Conservation (phyloP, 2,888 invertebrate species). For the Zeuzera pyrina region DNA sequence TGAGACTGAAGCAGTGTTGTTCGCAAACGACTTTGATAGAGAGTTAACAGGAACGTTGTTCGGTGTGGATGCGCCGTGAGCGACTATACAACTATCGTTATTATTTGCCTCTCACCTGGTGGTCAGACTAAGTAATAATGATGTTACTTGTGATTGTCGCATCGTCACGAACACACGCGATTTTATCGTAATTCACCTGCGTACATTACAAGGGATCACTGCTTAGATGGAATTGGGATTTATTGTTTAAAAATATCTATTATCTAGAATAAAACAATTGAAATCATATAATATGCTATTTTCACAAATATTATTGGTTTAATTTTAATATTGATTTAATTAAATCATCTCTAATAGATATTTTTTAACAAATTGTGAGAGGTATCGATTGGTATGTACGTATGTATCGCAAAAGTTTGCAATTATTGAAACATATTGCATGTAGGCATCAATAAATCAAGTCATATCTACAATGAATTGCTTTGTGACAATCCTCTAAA, state of each 20-base stretch:
- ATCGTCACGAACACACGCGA: constrained; percentile 51
- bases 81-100: constrained; percentile 38
- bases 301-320: neutral
- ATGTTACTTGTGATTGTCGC: constrained; percentile 41
- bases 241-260: constrained; percentile 45
- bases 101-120: constrained; percentile 64
- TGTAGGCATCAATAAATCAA: constrained; percentile 63
- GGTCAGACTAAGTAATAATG: constrained; percentile 43
- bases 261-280: neutral
- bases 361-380: constrained; percentile 38
- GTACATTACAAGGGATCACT: constrained; percentile 62
- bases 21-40: constrained; percentile 9
- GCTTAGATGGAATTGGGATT: constrained; percentile 63
- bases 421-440: constrained; percentile 31
- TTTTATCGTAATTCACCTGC: constrained; percentile 46
- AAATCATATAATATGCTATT: neutral
- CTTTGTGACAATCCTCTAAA: too few relatives aligned
- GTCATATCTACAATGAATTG: too few relatives aligned
- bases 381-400: constrained; percentile 29
- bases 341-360: constrained; percentile 21
- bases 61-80: constrained; percentile 52
- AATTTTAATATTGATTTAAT: neutral
- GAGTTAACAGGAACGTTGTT: constrained; percentile 8
- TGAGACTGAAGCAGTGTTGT: neutral
- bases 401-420: constrained; percentile 42